Conservation (phyloP, 2,888 invertebrate genomes). For the Tinea semifulvella region DNA sequence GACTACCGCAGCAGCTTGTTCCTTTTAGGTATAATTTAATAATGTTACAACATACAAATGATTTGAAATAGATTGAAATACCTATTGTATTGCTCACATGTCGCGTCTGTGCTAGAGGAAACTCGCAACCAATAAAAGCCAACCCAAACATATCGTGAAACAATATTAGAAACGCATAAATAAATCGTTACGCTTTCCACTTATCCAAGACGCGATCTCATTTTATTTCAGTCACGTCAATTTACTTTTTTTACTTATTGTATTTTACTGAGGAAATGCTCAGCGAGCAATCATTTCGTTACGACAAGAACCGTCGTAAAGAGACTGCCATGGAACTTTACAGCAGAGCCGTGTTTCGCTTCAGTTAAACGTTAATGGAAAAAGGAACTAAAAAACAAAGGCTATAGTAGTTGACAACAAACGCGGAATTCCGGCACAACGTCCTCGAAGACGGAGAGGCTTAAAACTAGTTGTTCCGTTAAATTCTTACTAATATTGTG, state of each 20-base stretch:
- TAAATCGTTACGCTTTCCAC: constrained; percentile 7
- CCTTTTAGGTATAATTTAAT: no score
- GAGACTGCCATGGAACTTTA: constrained; percentile 51
- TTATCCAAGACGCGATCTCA: constrained; percentile 10
- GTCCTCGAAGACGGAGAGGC: not conserved
- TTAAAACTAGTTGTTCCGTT: not conserved
- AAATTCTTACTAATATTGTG: not conserved
- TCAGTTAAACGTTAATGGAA: constrained; percentile 33
- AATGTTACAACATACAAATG: no score
- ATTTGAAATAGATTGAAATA: not conserved
- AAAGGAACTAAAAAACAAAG: constrained; percentile 14
- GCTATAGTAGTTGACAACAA: constrained; percentile 12
- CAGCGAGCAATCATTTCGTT: constrained; percentile 47
- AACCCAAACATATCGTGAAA: constrained; percentile 7
- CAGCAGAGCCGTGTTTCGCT: constrained; percentile 32
- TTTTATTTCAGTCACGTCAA: constrained; percentile 33
- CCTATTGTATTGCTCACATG: constrained; percentile 1
- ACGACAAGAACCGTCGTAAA: constrained; percentile 47
- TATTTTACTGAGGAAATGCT: constrained; percentile 38
- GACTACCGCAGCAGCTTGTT: no score
- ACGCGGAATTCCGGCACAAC: constrained; percentile 11
- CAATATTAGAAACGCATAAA: constrained; percentile 13
- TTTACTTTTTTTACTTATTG: constrained; percentile 39
- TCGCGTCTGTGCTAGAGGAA: not conserved
- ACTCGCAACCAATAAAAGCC: not conserved